Percentiles rank a stretch among this genome's conserved stretches.
These are phyloP conservation scores for Caenorhabditis drosophilae DNA, from an alignment of 2,888 invertebrate genomes.

Conservation along the genomic window DNA sequence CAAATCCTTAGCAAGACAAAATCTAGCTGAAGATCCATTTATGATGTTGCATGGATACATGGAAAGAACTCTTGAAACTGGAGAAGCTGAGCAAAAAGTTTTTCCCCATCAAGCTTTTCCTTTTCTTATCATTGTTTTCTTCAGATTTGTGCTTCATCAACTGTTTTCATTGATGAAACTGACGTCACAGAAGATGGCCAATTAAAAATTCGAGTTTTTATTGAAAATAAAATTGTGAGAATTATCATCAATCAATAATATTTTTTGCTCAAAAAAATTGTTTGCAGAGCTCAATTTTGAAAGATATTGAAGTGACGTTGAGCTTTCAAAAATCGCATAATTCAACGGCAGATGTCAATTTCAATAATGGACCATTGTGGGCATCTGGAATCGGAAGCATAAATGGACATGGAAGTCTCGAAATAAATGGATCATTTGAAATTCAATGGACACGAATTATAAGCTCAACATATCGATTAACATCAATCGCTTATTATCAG, in stretches of 20 bases:
- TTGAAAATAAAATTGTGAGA: constrained; percentile 30
- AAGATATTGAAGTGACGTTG: constrained; percentile 20
- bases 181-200: constrained; percentile 38
- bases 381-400: constrained; percentile 25
- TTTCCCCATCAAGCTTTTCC: too few relatives aligned
- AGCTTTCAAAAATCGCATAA: constrained; percentile 12
- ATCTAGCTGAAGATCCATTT: constrained; percentile 50
- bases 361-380: constrained; percentile 27
- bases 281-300: constrained; percentile 23
- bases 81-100: constrained; percentile 16
- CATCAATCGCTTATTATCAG: constrained; percentile 24
- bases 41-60: constrained; percentile 49
- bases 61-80: constrained; percentile 37
- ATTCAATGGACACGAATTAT: constrained; percentile 30
- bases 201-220: constrained; percentile 23
- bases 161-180: constrained; percentile 31
- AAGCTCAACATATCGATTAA: constrained; percentile 13
- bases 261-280: neutral
- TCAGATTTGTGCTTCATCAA: constrained; percentile 33
- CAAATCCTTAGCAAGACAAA: constrained; percentile 51
- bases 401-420: constrained; percentile 21
- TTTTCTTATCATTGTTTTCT: too few relatives aligned
- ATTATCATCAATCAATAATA: too few relatives aligned
- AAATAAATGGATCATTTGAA: constrained; percentile 16
- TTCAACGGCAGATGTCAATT: constrained; percentile 14